A percentile compares a stretch with the other conserved stretches of the same genome.
Conservation (phyloP, 2,113 vertebrate species). For the Lepisosteus oculatus region DNA sequence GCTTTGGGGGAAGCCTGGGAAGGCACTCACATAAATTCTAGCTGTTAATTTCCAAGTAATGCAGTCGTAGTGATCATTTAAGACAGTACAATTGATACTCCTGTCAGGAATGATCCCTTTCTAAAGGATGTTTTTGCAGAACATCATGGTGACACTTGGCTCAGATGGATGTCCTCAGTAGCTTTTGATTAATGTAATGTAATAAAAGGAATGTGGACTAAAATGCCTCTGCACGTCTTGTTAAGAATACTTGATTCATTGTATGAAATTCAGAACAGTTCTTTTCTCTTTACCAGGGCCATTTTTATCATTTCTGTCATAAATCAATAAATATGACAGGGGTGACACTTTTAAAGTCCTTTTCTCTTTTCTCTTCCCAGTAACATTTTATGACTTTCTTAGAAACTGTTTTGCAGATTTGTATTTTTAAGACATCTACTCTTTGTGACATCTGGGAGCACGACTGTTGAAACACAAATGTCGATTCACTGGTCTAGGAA, state of each 20-base stretch:
- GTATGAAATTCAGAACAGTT: slow-evolving; percentile 72
- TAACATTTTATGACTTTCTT: slow-evolving; percentile 39
- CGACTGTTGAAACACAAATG: slow-evolving; percentile 23
- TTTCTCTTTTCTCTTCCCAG: slow-evolving; percentile 30
- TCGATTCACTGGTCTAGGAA: slow-evolving; percentile 43
- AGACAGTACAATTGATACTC: slow-evolving; percentile 74
- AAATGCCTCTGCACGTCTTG: slow-evolving; percentile 81
- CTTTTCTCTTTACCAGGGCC: slow-evolving; percentile 72
- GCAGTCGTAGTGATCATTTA: slow-evolving; percentile 77
- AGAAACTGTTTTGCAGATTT: slow-evolving; percentile 45
- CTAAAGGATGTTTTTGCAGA: slow-evolving; percentile 72
- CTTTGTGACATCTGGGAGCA: slow-evolving; percentile 44
- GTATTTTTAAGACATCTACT: slow-evolving; percentile 48
- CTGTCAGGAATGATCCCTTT: slow-evolving; percentile 72
- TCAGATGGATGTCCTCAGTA: slow-evolving; percentile 77
- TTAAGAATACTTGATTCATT: slow-evolving; percentile 86
- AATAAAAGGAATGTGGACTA: slow-evolving; percentile 84
- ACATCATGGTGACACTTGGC: slow-evolving; percentile 71
- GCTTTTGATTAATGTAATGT: slow-evolving; percentile 84
- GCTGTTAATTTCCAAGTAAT: slow-evolving; percentile 85
- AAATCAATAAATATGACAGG: slow-evolving; percentile 90
- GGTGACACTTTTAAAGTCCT: slow-evolving; percentile 78
- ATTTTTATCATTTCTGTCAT: slow-evolving; percentile 88
- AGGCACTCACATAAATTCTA: slow-evolving; percentile 77
- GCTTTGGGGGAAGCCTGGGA: slow-evolving; percentile 49